Base-by-base conservation (phyloP, 2,888 invertebrate species). In the Trissonchulus sp. region DNA sequence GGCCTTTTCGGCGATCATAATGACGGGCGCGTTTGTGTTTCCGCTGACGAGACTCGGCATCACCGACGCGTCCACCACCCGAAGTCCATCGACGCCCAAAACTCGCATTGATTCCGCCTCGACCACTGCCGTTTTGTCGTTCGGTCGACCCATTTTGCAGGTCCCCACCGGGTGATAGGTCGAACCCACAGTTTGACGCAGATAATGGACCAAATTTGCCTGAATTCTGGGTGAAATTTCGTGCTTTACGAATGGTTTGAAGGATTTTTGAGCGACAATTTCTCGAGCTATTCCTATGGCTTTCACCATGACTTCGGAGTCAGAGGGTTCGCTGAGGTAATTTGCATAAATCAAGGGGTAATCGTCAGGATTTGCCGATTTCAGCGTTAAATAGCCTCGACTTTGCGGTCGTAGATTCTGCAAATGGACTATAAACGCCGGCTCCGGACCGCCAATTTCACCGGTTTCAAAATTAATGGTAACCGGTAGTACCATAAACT, bases 291-390 rank as follows among this genome's bases (percentile, higher is more conserved):
- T 28, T 8, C 36, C 31, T 8, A 77, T 68, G 35, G 63, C 73
- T 1, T 74, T 34, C 1, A 73, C 68, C 37, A 77, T 38, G 35
- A 65, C 75, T n/a, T 48, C 3, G 15, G 74, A 73, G 33, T 93
- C 93, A 68, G 86, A 84, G 0, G 85, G 82, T 1, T 88, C 85
- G 60, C 89, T 85, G 77, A 95, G 91, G 84, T 98, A 98, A 83
- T 95, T 93, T 1, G 97, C 93, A 85, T 97, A 90, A 84, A 98
- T 93, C 36, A 91, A 84, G 0, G 95, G 95, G 85, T 90, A 90
- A 74, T 91, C 90, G 34, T 89, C 86, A 0, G 93, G 92, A 86
- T 94, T 92, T 0, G 87, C 85, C 76, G 91, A 91, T 75, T 89
- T 88, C 34, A 97, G 86, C 79, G 90, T 91, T 0, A 97, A 88